Evolutionary conservation across 2,113 vertebrate genomes (phyloP), one percentile per base, ranked within the genome.

Genomic region (Anarhynchus alexandrinus): DNA sequence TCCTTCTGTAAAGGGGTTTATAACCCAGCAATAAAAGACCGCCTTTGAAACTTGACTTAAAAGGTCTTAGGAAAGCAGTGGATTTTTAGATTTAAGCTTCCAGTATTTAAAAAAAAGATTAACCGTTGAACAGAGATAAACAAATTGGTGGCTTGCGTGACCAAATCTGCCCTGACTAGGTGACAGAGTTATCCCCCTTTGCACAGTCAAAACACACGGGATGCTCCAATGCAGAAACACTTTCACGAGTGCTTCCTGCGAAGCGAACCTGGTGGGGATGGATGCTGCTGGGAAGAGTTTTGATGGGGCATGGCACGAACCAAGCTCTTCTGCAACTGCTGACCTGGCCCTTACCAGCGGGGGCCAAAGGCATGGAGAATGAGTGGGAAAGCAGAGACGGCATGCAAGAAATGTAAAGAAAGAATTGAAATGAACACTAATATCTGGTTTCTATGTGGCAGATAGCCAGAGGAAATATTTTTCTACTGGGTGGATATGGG

Each of bases 21-120:
- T 94, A 97, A 88, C 80, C 90, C 82, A 36, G 89, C 90, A 91
- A 94, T 97, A 96, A 97, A 98, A 95, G 89, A 42, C 82, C 78
- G 93, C 84, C 94, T 98, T 97, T 98, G 97, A 96, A 97, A 97
- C 72, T 66, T 93, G 87, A 83, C 92, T 96, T 95, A 78, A 80
- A 94, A 97, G 80, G 77, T 96, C 86, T 95, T 82, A 73, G 85
- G 69, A 84, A 94, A 92, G 67, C 57, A 82, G 78, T 70, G 65
- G 73, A 49, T 82, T 97, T 91, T 97, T 85, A 97, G 92, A 86
- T 95, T 78, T 83, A 95, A 74, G 84, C 66, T 91, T 58, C 78
- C 86, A 84, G 58, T 76, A 86, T 90, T 97, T 95, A 65, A 93
- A 93, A 87, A 86, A 82, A 88, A 89, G 76, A 96, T 95, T 79